Evolutionary conservation across 2,797 vertebrate species (phyloP), one percentile per base, ranked within the genome.

Genomic region (Steatocranus sp.): DNA sequence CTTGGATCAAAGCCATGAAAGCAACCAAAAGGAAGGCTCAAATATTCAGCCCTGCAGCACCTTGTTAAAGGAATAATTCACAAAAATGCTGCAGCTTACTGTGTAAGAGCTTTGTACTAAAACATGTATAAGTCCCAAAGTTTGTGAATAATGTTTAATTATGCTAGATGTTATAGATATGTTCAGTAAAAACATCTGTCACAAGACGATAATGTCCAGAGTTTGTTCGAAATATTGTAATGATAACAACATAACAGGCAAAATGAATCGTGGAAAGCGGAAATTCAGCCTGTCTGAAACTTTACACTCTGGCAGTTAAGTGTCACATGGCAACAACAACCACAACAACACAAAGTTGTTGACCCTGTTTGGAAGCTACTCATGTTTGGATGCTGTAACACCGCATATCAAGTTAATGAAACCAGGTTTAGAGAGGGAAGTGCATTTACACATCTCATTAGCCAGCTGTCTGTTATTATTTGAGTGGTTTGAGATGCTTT

Each of bases 1-100:
- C 88, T 91, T 92, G 93, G 92, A 94, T 86, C 83, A 83, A 86
- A 91, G 90, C 91, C 91, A 92, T 75, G 38, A 83, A 87, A 63
- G 83, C 61, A 61, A 51, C 66, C 76, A 41, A 79, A 90, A 70
- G 75, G 82, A 48, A 83, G 36, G 78, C 80, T 73, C 43, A 85
- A n/a, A 87, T 87, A 78, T 85, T 86, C 84, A 86, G 80, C 75
- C 58, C 75, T 86, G 81, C 75, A 85, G 84, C 76, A 87, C 83
- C 43, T 82, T 87, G 56, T 63, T 48, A 92, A 90, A 79, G 79
- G 54, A 84, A 63, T 75, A 63, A 78, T 86, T 81, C 41, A 68
- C 48, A 82, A 49, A 83, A 85, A 58, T 53, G 43, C 68, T 48
- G 51, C 25, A 30, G 50, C 38, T 74, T 27, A 76, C n/a, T 48